Evolutionary conservation across 2,888 invertebrate genomes (phyloP).

Genomic region (Lasius fuliginosus): DNA sequence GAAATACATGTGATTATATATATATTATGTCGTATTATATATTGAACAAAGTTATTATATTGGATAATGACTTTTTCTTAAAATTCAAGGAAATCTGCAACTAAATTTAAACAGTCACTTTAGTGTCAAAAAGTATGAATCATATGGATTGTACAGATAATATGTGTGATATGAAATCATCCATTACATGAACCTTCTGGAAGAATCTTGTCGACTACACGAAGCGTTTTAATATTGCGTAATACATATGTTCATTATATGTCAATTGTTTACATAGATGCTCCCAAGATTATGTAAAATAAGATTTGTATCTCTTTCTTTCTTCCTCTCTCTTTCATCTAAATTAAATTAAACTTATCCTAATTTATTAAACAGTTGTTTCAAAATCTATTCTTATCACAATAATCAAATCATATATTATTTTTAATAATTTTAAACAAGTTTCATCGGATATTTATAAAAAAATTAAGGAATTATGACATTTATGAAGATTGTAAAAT

Average conservation of each 20-base stretch:
- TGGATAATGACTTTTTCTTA: not conserved
- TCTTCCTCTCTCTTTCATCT: not conserved
- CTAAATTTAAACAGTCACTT: not conserved
- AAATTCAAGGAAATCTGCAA: not conserved
- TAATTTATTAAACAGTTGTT: not conserved
- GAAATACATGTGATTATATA: not conserved
- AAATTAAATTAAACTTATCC: not conserved
- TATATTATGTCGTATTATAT: not conserved
- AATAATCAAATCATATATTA: not conserved
- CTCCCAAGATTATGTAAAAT: not conserved
- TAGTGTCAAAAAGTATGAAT: not conserved
- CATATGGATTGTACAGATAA: not conserved
- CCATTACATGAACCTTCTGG: not conserved
- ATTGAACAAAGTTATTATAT: not conserved
- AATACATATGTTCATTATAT: not conserved
- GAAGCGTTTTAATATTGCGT: not conserved
- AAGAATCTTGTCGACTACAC: slow-evolving; percentile 9
- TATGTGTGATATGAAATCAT: slow-evolving; percentile 29
- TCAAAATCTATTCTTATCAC: not conserved
- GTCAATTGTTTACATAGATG: not conserved
- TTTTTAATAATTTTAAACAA: not conserved
- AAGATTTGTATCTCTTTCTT: not conserved
- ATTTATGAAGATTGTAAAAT: not conserved
- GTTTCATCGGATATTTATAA: not conserved
- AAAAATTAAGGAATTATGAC: not conserved